A percentile compares a stretch with the other conserved stretches of the same genome.
These are phyloP conservation scores for Cricetomys ansorgei DNA, from an alignment of 2,113 vertebrate genomes.

Conservation along the genomic window DNA sequence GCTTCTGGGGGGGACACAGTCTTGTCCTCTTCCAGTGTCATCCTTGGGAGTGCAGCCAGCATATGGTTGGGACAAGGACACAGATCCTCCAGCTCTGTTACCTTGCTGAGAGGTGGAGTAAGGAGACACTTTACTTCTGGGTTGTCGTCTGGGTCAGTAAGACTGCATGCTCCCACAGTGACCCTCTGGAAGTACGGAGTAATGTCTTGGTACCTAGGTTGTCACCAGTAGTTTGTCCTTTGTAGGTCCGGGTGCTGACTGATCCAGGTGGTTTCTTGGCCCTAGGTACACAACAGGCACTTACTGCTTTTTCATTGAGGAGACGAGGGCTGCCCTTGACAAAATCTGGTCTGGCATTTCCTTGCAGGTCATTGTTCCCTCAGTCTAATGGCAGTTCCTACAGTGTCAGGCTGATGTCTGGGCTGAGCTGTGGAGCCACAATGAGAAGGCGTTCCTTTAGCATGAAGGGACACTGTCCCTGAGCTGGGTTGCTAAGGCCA, in stretches of 20 bases:
- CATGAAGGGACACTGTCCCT: background rate
- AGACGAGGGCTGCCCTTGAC: fast-evolving
- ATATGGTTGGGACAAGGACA: background rate
- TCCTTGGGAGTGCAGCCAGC: background rate
- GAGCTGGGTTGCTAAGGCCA: background rate
- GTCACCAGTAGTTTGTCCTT: background rate
- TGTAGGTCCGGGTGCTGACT: background rate
- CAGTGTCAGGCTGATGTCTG: background rate
- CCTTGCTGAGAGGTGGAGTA: background rate
- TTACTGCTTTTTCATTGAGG: fast-evolving
- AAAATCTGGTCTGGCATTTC: fast-evolving
- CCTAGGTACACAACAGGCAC: fast-evolving
- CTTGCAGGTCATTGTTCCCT: background rate
- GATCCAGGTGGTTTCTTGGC: fast-evolving
- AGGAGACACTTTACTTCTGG: background rate
- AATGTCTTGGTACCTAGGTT: background rate
- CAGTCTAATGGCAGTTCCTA: background rate
- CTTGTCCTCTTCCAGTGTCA: background rate
- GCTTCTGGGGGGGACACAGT: background rate
- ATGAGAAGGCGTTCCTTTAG: background rate
- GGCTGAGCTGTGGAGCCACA: background rate
- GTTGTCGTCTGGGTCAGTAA: background rate
- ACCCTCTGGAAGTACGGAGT: fast-evolving
- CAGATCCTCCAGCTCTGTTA: background rate
- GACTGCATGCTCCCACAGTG: no score